Percentiles rank a stretch among this genome's conserved stretches.
Evolutionary conservation across 1,140 invertebrate genomes (phyloP).

Genomic region (Euura saliciscinereae): DNA sequence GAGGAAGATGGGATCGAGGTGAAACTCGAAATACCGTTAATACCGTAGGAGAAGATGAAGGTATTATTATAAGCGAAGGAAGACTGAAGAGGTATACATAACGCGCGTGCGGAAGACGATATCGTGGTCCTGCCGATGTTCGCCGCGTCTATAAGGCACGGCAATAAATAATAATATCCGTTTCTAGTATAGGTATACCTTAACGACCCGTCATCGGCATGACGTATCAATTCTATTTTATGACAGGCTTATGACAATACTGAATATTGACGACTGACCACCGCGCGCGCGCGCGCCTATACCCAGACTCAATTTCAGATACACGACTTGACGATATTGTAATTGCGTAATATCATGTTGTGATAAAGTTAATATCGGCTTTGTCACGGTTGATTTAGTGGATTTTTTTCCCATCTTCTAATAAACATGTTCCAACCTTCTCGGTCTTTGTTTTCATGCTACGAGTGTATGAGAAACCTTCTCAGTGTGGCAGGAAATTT

Average conservation of each 20-base stretch:
- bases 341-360: no score
- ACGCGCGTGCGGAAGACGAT: no score
- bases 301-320: neutral
- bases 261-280: neutral
- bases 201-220: neutral
- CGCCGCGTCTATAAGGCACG: neutral
- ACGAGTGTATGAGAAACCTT: neutral
- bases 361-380: no score
- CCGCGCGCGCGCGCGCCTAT: neutral
- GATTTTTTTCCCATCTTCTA: no score
- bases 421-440: no score
- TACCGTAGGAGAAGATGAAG: neutral
- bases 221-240: constrained; percentile 4
- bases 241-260: constrained; percentile 2
- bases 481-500: neutral
- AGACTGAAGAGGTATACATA: no score
- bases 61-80: neutral
- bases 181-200: neutral
- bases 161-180: constrained; percentile 4
- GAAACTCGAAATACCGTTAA: constrained; percentile 4
- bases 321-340: no score
- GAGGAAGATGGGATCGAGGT: neutral
- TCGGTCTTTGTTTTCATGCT: no score
- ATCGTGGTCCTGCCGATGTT: no score
- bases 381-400: no score